Base-by-base conservation (phyloP, 2,113 vertebrate species). In the Vicugna pacos region DNA sequence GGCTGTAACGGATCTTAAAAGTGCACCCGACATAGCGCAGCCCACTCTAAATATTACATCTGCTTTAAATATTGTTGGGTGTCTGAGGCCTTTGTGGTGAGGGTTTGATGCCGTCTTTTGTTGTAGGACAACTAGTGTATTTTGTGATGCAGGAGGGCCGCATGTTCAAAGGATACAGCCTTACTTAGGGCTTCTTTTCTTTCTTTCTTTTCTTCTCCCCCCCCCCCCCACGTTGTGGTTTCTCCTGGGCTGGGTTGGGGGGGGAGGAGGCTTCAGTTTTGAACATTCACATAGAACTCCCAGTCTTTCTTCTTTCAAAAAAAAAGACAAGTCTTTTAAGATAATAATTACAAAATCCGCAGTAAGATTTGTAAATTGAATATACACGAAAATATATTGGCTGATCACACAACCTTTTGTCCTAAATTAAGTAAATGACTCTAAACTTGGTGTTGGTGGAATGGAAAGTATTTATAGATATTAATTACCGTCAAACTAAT, bases 401-500 rank as follows among this genome's bases (percentile, higher is more conserved):
- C 88, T 90, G 56, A 90, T 92, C 85, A 52, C 73, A 58, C 81
- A 52, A 89, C 73, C 85, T 97, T 96, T 89, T 94, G 72, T 96
- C 67, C 75, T 93, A 67, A 95, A 96, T 96, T 76, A 97, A 97
- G 97, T 95, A 98, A 98, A 97, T 96, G 98, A 20, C 48, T 32
- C 96, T 96, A 81, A 97, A 97, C 88, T 98, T 82, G 89, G 67
- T 98, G 92, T 86, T 96, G 89, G 76, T 89, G 75, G 93, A 96
- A 97, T 76, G 97, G 50, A 58, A 30, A 91, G n/a, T 98, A 97
- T 98, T 98, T 98, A 98, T 96, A 90, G 96, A 94, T 98, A 98
- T 98, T 98, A 98, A 98, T 98, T 98, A 97, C 96, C 89, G 46
- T 69, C 97, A 83, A 80, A 91, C 91, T 98, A 97, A 98, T 98